Conservation (phyloP, 2,113 vertebrate genomes). For the Pycnonotus jocosus region DNA sequence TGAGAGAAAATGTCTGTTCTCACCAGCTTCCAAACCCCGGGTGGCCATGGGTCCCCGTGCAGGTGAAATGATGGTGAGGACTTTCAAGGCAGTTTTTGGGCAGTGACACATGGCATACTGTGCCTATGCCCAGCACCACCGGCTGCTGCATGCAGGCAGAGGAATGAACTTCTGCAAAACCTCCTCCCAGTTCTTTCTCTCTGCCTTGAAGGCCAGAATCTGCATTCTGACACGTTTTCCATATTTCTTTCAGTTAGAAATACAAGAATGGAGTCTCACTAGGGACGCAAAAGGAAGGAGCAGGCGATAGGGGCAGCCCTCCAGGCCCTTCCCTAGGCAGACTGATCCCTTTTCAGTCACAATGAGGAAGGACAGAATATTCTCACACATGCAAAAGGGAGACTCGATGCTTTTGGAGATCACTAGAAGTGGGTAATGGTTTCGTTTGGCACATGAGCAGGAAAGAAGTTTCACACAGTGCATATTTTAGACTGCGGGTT, state of each 20-base stretch:
- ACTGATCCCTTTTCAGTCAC: background rate
- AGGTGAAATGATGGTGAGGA: background rate
- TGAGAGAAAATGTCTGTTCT: background rate
- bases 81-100: background rate
- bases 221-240: background rate
- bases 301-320: fast-evolving
- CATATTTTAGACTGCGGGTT: background rate
- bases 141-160: background rate
- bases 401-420: background rate
- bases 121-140: background rate
- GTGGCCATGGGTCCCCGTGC: fast-evolving
- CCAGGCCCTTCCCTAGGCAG: background rate
- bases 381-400: background rate
- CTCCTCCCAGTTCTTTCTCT: background rate
- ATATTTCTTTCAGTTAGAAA: background rate
- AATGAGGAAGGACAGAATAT: background rate
- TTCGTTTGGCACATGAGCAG: background rate
- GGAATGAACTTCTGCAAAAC: background rate
- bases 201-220: background rate
- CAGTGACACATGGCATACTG: fast-evolving
- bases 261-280: background rate
- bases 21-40: background rate
- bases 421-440: background rate
- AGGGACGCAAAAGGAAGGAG: fast-evolving
- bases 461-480: background rate